Conservation (phyloP, 2,113 vertebrate genomes). For the Talpa occidentalis region DNA sequence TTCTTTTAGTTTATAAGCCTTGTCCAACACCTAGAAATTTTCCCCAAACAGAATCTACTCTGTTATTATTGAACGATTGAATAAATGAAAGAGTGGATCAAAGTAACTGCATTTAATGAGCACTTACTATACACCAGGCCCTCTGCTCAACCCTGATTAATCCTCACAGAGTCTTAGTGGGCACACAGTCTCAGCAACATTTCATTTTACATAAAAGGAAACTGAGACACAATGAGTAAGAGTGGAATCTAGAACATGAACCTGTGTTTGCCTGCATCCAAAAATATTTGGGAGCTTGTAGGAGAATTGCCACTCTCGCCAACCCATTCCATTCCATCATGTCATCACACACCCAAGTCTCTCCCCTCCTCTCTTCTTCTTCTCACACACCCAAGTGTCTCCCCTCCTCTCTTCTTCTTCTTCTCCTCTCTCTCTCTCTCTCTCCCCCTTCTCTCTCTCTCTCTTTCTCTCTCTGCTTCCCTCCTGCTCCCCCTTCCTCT, state of each 20-base stretch:
- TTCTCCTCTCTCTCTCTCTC: neutral
- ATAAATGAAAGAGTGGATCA: neutral
- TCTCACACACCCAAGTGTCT: neutral
- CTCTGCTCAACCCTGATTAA: neutral
- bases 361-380: no score
- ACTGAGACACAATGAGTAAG: neutral
- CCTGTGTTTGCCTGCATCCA: neutral
- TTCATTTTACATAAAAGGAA: neutral
- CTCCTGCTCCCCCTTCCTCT: no score
- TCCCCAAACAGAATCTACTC: neutral
- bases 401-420: no score
- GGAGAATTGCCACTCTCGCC: neutral
- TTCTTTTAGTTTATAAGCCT: neutral
- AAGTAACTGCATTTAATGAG: neutral
- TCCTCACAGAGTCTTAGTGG: neutral
- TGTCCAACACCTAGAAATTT: neutral
- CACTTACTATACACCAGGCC: neutral
- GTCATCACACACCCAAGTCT: neutral
- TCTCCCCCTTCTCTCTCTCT: neutral
- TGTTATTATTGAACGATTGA: neutral
- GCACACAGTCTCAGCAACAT: neutral
- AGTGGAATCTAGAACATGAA: neutral
- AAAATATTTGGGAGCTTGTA: neutral
- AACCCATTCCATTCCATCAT: no score
- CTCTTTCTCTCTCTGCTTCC: neutral